A percentile compares a stretch with the other conserved stretches of the same genome.
phyloP scores from a whole-genome alignment of 37 sponge, comb jelly and placozoan genomes.

The Aplysina aerophoba region DNA sequence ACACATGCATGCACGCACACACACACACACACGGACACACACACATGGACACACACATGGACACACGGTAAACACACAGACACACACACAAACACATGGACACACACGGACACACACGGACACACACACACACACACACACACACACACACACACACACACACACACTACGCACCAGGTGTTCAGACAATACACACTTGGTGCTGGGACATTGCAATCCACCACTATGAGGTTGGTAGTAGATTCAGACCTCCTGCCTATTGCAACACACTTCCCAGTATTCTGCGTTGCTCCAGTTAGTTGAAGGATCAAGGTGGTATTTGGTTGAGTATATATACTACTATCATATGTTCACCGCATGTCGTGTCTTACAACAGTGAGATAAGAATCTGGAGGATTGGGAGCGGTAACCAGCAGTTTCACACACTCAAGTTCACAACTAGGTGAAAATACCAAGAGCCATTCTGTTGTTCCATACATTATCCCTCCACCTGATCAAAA shows the following conservation, averaged over 20 bases:
- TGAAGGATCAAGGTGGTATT: not conserved
- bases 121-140: not conserved
- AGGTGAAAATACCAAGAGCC: not conserved
- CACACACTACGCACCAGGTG: not conserved
- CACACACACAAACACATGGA: no score
- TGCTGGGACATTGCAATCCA: slow-evolving; percentile 9
- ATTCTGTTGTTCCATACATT: not conserved
- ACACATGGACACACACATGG: no score
- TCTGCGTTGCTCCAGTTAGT: not conserved
- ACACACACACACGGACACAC: no score
- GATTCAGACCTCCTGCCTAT: not conserved
- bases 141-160: not conserved
- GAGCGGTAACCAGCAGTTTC: not conserved
- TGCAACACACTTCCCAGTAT: not conserved
- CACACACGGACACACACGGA: not conserved
- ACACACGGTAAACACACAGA: no score
- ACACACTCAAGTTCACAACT: not conserved
- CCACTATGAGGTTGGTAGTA: not conserved
- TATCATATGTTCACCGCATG: not conserved
- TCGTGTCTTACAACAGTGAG: slow-evolving; percentile 3
- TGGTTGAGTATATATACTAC: not conserved
- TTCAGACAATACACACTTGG: not conserved
- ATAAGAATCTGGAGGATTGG: not conserved
- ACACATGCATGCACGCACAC: no score
- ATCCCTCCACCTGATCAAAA: not conserved